Evolutionary conservation across 2,113 vertebrate genomes (phyloP).

Genomic region (Mellivora capensis): DNA sequence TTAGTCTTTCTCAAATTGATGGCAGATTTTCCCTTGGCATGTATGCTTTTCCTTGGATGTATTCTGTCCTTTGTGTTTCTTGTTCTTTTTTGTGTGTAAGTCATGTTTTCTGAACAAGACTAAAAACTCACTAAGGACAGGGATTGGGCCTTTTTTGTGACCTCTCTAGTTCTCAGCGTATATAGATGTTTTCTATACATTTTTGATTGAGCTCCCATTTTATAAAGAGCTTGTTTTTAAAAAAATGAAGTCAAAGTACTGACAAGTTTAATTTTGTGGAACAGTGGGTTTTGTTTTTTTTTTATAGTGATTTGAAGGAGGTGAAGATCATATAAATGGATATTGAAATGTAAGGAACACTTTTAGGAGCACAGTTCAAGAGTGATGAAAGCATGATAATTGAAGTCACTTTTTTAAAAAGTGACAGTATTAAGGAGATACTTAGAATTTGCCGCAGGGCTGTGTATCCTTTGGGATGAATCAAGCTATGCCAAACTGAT

Average conservation of each 20-base stretch:
- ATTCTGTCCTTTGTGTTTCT: not conserved
- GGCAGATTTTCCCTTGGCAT: not conserved
- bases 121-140: not conserved
- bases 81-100: not conserved
- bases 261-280: conserved; percentile 59
- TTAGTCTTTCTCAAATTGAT: not conserved
- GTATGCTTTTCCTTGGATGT: not conserved
- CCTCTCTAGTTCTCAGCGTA: not conserved
- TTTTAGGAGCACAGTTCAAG: conserved; percentile 8
- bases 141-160: not conserved
- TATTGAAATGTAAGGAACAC: conserved; percentile 57
- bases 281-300: conserved; percentile 21
- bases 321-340: conserved; percentile 28
- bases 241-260: conserved; percentile 54
- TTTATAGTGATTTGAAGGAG: conserved; percentile 44
- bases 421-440: not conserved
- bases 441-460: not conserved
- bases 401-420: conserved; percentile 8
- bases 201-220: conserved; percentile 47
- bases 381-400: conserved; percentile 37
- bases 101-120: not conserved
- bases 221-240: conserved; percentile 43
- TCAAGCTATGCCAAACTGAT: not conserved
- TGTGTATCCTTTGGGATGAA: not conserved
- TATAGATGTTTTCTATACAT: not conserved